Evolutionary conservation across 2,113 vertebrate genomes (phyloP).

Genomic region (Aegotheles bennettii): DNA sequence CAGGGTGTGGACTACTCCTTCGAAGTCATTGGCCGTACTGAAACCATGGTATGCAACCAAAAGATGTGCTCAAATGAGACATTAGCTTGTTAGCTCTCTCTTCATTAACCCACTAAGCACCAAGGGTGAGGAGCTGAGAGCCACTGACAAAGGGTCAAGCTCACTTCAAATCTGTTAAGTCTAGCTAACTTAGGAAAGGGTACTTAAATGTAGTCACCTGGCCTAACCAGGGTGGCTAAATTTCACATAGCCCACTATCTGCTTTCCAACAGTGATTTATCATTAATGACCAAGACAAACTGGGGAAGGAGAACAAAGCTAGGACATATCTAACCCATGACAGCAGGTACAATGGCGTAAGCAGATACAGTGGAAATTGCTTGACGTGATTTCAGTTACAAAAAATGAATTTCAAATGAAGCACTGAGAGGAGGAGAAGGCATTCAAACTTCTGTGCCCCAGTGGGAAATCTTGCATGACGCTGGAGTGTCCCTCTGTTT

Average conservation of each 20-base stretch:
- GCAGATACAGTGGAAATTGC: neutral
- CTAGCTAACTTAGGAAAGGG: neutral
- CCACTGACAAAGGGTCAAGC: neutral
- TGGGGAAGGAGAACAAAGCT: neutral
- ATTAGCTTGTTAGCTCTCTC: neutral
- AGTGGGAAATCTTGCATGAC: neutral
- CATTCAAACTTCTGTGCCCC: neutral
- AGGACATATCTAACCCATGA: neutral
- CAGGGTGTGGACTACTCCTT: constrained; percentile 83
- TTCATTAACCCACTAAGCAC: neutral
- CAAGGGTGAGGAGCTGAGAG: neutral
- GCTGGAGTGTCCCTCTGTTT: neutral
- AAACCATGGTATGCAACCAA: constrained; percentile 76
- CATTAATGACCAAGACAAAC: neutral
- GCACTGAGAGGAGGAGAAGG: neutral
- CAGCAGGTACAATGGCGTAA: neutral
- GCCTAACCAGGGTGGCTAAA: neutral
- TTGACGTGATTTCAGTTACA: neutral
- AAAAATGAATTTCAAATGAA: neutral
- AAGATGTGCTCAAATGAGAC: neutral
- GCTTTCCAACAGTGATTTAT: neutral
- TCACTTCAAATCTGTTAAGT: neutral
- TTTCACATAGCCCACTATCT: neutral
- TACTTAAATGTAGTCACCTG: neutral
- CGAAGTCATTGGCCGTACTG: constrained; percentile 78